A percentile compares a stretch with the other conserved stretches of the same genome.
Conservation (phyloP, 2,113 vertebrate genomes). For the Eretmochelys imbricata region DNA sequence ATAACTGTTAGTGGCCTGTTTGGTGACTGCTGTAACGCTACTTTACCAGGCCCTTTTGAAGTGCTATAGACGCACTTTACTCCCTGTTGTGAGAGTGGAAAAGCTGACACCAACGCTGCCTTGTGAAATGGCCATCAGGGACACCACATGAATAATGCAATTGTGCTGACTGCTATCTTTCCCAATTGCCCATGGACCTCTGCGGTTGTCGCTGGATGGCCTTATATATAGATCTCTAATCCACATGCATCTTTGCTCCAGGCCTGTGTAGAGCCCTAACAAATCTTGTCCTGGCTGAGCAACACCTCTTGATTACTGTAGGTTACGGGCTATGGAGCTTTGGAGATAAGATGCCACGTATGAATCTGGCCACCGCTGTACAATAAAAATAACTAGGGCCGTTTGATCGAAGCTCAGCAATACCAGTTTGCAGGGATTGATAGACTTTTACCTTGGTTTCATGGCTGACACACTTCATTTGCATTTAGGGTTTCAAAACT, state of each 20-base stretch:
- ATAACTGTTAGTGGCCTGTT: conserved; percentile 47
- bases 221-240: background rate
- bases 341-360: background rate
- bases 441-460: rapidly evolving
- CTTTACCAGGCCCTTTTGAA: conserved; percentile 68
- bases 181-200: background rate
- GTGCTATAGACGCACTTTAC: conserved; percentile 48
- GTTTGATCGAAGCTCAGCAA: background rate
- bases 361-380: background rate
- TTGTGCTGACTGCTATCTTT: background rate
- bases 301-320: background rate
- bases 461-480: background rate
- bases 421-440: background rate
- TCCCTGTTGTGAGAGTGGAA: conserved; percentile 32
- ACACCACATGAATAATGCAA: rapidly evolving
- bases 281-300: background rate
- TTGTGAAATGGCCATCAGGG: conserved; percentile 20
- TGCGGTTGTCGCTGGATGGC: background rate
- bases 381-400: background rate
- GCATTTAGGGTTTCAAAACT: conserved; percentile 18
- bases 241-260: rapidly evolving
- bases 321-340: background rate
- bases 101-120: conserved; percentile 46
- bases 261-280: rapidly evolving
- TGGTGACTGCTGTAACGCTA: conserved; percentile 23